These are phyloP conservation scores for Tineola bisselliella DNA, from an alignment of 2,888 invertebrate genomes.

Conservation along the genomic window DNA sequence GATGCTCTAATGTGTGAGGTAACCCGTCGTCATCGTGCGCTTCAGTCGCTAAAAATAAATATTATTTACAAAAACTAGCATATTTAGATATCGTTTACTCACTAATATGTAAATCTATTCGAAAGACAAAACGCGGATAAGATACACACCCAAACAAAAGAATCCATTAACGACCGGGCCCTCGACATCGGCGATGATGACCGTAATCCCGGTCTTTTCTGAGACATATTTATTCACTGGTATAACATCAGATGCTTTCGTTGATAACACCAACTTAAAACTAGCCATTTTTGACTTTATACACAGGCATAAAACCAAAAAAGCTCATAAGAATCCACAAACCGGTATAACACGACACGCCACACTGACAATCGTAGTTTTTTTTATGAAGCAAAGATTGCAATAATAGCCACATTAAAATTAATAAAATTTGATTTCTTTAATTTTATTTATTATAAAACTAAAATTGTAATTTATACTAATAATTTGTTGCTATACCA, in stretches of 20 bases:
- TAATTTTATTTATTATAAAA: too few relatives aligned
- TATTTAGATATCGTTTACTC: neutral
- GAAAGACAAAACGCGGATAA: neutral
- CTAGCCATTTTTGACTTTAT: slow-evolving; percentile 34
- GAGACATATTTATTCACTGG: slow-evolving; percentile 85
- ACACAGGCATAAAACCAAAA: neutral
- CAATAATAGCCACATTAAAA: too few relatives aligned
- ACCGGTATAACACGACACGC: neutral
- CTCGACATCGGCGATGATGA: slow-evolving; percentile 86
- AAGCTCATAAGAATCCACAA: neutral
- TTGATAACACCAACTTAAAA: slow-evolving; percentile 65
- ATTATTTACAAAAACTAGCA: slow-evolving; percentile 13
- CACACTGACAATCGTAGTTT: neutral
- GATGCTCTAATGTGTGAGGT: slow-evolving; percentile 92
- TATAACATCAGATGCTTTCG: slow-evolving; percentile 76
- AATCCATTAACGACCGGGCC: slow-evolving; percentile 92
- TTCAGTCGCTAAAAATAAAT: slow-evolving; percentile 78
- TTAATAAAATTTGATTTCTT: too few relatives aligned
- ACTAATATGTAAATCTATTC: slow-evolving; percentile 13
- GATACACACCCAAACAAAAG: slow-evolving; percentile 80
- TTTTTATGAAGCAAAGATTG: neutral
- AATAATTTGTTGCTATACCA: too few relatives aligned
- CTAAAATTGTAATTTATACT: too few relatives aligned
- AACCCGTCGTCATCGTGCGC: slow-evolving; percentile 91
- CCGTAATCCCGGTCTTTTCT: slow-evolving; percentile 79